Conservation (phyloP, 2,888 invertebrate genomes). For the Microctonus hyperodae region DNA sequence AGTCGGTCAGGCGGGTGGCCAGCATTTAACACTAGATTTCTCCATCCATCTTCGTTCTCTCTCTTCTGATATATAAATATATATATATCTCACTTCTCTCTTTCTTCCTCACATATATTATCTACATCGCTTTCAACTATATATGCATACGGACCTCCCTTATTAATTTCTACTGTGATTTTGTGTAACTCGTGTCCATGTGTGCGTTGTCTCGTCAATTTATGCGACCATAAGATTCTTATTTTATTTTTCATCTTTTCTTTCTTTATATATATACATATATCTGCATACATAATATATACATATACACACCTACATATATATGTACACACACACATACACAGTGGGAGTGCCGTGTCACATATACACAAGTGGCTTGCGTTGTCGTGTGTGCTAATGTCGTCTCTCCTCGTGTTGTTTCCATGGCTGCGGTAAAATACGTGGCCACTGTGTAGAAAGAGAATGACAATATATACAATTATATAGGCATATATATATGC, state of each 20-base stretch:
- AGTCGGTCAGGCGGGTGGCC: slow-evolving; percentile 29
- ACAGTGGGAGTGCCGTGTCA: slow-evolving; percentile 18
- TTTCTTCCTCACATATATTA: background rate
- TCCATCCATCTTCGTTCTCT: slow-evolving; percentile 23
- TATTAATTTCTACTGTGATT: background rate
- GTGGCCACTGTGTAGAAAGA: slow-evolving; percentile 10
- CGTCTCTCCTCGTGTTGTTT: slow-evolving; percentile 19
- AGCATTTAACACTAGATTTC: slow-evolving; percentile 33
- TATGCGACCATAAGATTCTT: background rate
- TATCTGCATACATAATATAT: background rate
- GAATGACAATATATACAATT: background rate
- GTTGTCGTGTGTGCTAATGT: slow-evolving; percentile 4
- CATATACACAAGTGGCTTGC: slow-evolving; percentile 1
- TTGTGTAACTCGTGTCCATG: background rate
- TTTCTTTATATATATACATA: background rate
- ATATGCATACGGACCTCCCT: background rate
- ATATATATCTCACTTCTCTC: no score
- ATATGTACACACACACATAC: background rate
- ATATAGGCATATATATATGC: background rate
- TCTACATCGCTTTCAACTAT: background rate
- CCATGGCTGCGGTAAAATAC: slow-evolving; percentile 20
- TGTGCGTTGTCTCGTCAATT: background rate
- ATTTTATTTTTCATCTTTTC: background rate
- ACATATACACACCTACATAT: background rate
- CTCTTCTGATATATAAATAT: no score